These are phyloP conservation scores for Hoplostethus mediterraneus DNA, from an alignment of 2,797 vertebrate genomes.

Conservation along the genomic window DNA sequence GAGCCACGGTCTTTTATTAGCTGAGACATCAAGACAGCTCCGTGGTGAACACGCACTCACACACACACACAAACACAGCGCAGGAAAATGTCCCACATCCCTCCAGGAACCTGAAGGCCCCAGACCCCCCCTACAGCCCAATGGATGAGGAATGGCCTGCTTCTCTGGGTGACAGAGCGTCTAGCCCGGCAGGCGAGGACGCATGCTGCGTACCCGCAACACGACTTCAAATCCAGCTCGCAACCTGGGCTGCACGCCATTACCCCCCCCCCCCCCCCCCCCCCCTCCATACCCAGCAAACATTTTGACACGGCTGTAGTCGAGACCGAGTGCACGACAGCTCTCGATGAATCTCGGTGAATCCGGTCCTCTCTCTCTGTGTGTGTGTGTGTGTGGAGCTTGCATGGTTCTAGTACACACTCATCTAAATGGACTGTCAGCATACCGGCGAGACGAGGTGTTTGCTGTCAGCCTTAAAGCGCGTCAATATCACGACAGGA, in stretches of 20 bases:
- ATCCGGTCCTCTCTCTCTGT: too few species aligned
- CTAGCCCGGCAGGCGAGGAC: constrained; percentile 27
- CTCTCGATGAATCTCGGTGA: background rate
- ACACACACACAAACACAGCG: background rate
- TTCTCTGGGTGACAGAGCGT: constrained; percentile 46
- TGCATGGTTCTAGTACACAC: too few species aligned
- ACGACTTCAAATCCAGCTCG: background rate
- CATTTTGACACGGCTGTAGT: background rate
- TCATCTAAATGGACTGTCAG: too few species aligned
- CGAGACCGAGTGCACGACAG: background rate
- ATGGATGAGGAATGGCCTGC: constrained; percentile 27
- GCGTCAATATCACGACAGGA: too few species aligned
- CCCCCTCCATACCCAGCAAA: background rate
- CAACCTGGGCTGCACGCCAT: background rate
- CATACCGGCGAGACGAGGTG: too few species aligned
- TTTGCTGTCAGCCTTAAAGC: too few species aligned
- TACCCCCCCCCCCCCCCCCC: background rate
- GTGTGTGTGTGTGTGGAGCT: too few species aligned
- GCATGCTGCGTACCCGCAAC: background rate
- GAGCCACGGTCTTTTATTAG: constrained; percentile 39
- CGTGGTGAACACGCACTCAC: background rate
- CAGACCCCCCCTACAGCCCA: constrained; percentile 22
- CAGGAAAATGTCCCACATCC: background rate
- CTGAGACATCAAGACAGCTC: constrained; percentile 39
- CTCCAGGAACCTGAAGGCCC: background rate